A percentile compares a stretch with the other conserved stretches of the same genome.
These are phyloP conservation scores for Morone saxatilis DNA, from an alignment of 2,113 vertebrate species.

Conservation along the genomic window DNA sequence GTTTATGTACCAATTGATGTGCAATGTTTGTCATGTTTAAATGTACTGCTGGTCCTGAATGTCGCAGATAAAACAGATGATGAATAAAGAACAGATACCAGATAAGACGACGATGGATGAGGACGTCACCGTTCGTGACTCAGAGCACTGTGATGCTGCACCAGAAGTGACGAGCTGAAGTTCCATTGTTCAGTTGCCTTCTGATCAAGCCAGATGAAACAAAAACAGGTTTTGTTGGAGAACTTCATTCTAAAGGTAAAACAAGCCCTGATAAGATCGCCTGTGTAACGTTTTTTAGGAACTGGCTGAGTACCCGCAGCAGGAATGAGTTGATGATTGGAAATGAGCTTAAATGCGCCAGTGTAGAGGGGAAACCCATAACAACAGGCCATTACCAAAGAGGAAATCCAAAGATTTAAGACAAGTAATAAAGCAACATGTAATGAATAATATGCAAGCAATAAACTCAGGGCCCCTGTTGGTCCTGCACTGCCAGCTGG, in stretches of 20 bases:
- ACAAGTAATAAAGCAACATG: background rate
- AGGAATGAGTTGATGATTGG: background rate
- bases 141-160: background rate
- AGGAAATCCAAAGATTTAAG: constrained; percentile 24
- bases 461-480: background rate
- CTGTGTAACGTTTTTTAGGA: background rate
- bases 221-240: background rate
- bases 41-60: background rate
- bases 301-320: background rate
- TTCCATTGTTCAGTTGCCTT: background rate
- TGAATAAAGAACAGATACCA: background rate
- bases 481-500: background rate
- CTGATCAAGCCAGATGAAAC: background rate
- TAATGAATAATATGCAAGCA: background rate
- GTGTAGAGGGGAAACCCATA: background rate
- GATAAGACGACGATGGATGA: background rate
- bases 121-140: background rate
- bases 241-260: background rate
- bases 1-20: background rate
- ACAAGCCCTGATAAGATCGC: too few relatives aligned
- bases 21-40: background rate
- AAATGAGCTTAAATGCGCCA: background rate
- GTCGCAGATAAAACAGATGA: background rate
- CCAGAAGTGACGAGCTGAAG: background rate
- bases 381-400: background rate